Base-by-base conservation (phyloP, 2,888 invertebrate species). In the Tachina fera region DNA sequence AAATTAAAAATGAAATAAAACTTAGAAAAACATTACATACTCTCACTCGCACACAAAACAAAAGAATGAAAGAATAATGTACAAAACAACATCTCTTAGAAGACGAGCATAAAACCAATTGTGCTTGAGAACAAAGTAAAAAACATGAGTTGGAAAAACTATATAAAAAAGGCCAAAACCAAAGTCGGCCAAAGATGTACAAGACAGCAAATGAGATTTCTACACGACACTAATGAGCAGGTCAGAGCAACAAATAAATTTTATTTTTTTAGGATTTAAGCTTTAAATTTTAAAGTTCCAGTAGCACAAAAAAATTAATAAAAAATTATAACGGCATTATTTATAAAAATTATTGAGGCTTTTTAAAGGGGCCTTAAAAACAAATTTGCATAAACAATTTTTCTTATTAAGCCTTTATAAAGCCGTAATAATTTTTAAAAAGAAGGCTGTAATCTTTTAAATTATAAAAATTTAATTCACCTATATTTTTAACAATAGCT, bases 221-320 rank as follows among this genome's bases (percentile, higher is more conserved):
- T 53, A 81, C 80, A 74, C 67, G 53, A 19, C 60, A 75, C 81
- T 81, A 75, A 75, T 75, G 75, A 75, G 75, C 68, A 68, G 71
- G 74, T 81, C 47, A 75, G 9, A 71, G 13, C 11, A 39, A 63
- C 63, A 56, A 41, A 47, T 39, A 71, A 56, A 63, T 39, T 10
- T 3, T 1, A 19, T 8, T 53, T 16, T 53, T 4, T 53, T 16
- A 53, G 19, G 13, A 53, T 16, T 53, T 53, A 31, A 31, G 31
- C 31, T 31, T 31, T 31, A 31, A 31, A 4, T 4, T 31, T 31
- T 31, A 53, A 53, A 16, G n/a, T 16, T 53, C 8, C 8, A 8
- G 8, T 3, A 16, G 53, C 19, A 8, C 2, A 3, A 9, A 16
- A 9, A 6, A 31, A 6, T 31, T 31, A 31, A 31, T 31, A 31